phyloP scores from a whole-genome alignment of 2,113 vertebrate species.

The Lynx canadensis region DNA sequence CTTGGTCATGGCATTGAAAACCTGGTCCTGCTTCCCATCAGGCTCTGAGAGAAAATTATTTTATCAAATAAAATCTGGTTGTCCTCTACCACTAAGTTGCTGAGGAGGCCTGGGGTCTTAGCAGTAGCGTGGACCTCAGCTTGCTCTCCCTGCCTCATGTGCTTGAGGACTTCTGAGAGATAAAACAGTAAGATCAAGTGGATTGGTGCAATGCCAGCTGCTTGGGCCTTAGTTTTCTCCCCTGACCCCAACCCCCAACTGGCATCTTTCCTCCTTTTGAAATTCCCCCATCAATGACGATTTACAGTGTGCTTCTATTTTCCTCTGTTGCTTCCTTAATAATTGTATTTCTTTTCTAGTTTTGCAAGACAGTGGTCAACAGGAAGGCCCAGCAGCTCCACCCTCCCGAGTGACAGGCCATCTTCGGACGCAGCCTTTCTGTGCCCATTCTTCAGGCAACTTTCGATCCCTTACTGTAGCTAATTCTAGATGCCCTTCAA shows the following conservation, averaged over 20 bases:
- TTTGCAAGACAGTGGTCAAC: constrained; percentile 87
- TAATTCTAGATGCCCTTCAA: constrained; percentile 90
- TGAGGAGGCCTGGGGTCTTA: background rate
- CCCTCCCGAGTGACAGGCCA: constrained; percentile 85
- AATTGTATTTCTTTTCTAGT: constrained; percentile 82
- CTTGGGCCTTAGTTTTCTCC: background rate
- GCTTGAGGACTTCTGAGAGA: background rate
- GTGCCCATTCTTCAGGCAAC: constrained; percentile 86
- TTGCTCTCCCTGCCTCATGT: background rate
- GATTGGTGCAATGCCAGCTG: background rate
- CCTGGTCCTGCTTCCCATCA: background rate
- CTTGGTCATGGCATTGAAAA: background rate
- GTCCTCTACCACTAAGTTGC: background rate
- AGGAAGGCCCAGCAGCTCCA: constrained; percentile 88
- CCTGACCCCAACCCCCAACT: background rate
- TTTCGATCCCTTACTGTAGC: constrained; percentile 85
- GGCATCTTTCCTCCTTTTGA: constrained; percentile 33
- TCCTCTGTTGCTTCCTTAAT: constrained; percentile 77
- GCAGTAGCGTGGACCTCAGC: background rate
- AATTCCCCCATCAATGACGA: background rate
- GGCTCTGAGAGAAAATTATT: background rate
- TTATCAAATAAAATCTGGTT: background rate
- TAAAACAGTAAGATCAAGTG: background rate
- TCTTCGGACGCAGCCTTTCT: constrained; percentile 88
- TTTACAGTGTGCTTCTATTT: constrained; percentile 56